Base-by-base conservation (phyloP, 2,797 vertebrate species). In the Varecia variegata region DNA sequence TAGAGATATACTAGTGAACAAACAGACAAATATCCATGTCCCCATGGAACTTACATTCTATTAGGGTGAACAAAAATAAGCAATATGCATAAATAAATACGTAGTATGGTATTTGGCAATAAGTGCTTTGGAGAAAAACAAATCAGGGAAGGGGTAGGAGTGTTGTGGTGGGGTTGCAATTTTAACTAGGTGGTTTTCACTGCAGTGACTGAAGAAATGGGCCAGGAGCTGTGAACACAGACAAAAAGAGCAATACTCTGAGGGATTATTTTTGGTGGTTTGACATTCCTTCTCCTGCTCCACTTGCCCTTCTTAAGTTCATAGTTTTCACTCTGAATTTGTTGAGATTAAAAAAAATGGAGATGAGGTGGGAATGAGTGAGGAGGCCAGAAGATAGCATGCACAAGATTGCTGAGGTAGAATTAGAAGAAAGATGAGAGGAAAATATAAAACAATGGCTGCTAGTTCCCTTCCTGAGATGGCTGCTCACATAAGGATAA, bases 211-310 rank as follows among this genome's bases (percentile, higher is more conserved):
- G 47, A 80, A 60, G 65, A 88, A 87, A 35, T 38, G 86, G 47
- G 10, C 62, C 8, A 73, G 40, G 8, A 83, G 8, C 45, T 76
- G 11, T 62, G 43, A 79, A 68, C 43, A 68, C 14, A 79, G 58
- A 50, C 27, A 30, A 76, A 84, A 82, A 38, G 27, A 60, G 0
- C 52, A 60, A 8, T 17, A 2, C 38, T 88, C 77, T 82, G 67
- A 77, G 68, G 20, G 27, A 89, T 87, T 92, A 62, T 93, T 94
- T 96, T 60, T 81, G 35, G 70, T 45, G 40, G 27, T 62, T 77
- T 84, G 65, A 76, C 20, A 56, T 86, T 71, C 30, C 8, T 62
- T 81, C 54, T 27, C 32, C 30, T n/a, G 50, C 47, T 89, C 40
- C 50, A 11, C 8, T 40, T 25, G 25, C 27, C 20, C 18, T 54